Conservation (phyloP, 2,113 vertebrate species). For the Channa argus region DNA sequence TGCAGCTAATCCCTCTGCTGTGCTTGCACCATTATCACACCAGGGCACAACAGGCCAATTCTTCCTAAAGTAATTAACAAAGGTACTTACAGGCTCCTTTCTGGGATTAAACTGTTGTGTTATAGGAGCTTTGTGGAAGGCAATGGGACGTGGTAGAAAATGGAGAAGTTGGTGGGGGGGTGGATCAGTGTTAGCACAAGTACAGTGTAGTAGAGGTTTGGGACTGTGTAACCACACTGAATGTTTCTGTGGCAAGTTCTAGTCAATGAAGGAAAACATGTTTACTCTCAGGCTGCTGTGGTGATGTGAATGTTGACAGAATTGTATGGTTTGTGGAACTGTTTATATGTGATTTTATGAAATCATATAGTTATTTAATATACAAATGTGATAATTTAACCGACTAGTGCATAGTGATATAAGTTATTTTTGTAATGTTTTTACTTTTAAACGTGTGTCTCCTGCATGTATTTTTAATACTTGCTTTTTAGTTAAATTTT, state of each 20-base stretch:
- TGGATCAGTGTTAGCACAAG: not conserved
- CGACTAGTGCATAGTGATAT: no score
- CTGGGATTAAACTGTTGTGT: slow-evolving; percentile 66
- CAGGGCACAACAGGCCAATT: slow-evolving; percentile 73
- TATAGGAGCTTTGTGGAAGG: slow-evolving; percentile 57
- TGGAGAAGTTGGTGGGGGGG: slow-evolving; percentile 17
- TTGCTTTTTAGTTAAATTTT: not conserved
- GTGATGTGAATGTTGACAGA: no score
- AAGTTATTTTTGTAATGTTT: no score
- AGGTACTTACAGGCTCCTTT: slow-evolving; percentile 69
- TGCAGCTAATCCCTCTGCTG: slow-evolving; percentile 72
- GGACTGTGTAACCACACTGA: slow-evolving; percentile 13
- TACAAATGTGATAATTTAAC: no score
- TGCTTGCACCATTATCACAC: slow-evolving; percentile 66
- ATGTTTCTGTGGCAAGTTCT: not conserved
- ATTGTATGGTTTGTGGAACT: no score
- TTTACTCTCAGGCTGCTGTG: not conserved
- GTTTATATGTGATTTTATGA: no score
- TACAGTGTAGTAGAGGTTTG: not conserved
- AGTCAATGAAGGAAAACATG: not conserved
- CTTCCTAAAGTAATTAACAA: slow-evolving; percentile 72
- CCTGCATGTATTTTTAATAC: no score
- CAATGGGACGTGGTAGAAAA: slow-evolving; percentile 34
- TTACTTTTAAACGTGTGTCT: no score
- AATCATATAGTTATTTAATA: no score